Base-by-base conservation (phyloP, 2,797 vertebrate genomes). In the Cyprinella venusta region DNA sequence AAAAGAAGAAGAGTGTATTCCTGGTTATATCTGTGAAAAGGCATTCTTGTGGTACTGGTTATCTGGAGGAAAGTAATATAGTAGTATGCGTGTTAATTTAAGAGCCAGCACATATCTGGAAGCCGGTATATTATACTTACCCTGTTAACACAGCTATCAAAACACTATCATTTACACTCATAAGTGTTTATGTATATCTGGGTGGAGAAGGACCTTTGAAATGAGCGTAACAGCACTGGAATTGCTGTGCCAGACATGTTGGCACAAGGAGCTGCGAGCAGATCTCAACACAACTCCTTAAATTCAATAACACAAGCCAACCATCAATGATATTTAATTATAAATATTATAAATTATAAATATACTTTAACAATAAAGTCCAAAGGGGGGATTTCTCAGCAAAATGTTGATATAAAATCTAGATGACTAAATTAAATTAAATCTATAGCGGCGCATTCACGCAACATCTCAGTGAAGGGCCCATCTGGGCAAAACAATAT, bases 161-260 rank as follows among this genome's bases (percentile, higher is more conserved):
- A 78, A 6, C 63, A 67, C 77, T 68, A 79, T 68, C 2, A 67
- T 86, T 77, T 63, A 3, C 30, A 42, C n/a, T 33, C 18, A 63
- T n/a, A 65, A 8, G 54, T 65, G 64, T 64, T 76, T 76, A 69
- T 74, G 77, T 82, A 10, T n/a, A 56, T 56, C 63, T 45, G 72
- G 21, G 36, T 61, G 52, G 50, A 70, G 16, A 24, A 75, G 42
- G 12, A 15, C n/a, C n/a, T 76, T 24, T 75, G 59, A 63, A 65
- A 76, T 54, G 4, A 30, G 59, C 38, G 13, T 65, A 75, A 38
- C 21, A 67, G 45, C 8, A 15, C 42, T 42, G 18, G 24, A 76
- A 76, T 42, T 5, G n/a, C n/a, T n/a, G n/a, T n/a, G n/a, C n/a
- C 52, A 69, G 48, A 61, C 48, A 30, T 56, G 48, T 9, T 67